These are phyloP conservation scores for Huso huso DNA, from an alignment of 2,797 vertebrate genomes.

Conservation along the genomic window DNA sequence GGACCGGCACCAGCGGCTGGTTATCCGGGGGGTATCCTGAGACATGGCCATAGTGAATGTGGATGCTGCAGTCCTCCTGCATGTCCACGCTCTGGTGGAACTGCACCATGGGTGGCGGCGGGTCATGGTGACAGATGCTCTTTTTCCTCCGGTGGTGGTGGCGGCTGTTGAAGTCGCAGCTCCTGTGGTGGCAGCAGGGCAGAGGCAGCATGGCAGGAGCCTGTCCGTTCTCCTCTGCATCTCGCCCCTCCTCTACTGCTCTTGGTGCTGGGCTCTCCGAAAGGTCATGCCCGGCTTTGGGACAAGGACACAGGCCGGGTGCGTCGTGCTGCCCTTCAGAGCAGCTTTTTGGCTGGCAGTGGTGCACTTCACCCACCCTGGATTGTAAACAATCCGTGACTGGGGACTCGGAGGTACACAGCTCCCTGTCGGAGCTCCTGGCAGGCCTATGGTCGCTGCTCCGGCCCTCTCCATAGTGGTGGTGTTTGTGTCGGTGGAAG, in stretches of 20 bases:
- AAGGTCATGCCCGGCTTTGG: conserved; percentile 42
- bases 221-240: conserved; percentile 24
- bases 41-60: conserved; percentile 57
- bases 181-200: conserved; percentile 55
- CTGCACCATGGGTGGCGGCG: conserved; percentile 37
- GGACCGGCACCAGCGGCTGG: conserved; percentile 66
- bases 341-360: conserved; percentile 35
- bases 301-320: conserved; percentile 51
- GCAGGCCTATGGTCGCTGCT: conserved; percentile 42
- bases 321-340: conserved; percentile 19
- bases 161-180: conserved; percentile 43
- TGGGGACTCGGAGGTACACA: conserved; percentile 28
- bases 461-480: conserved; percentile 71
- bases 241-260: conserved; percentile 44
- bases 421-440: conserved; percentile 59
- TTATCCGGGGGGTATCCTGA: conserved; percentile 55
- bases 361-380: conserved; percentile 44
- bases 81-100: conserved; percentile 65
- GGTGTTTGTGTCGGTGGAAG: conserved; percentile 88
- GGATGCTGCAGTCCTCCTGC: conserved; percentile 58
- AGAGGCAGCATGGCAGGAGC: conserved; percentile 40
- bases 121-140: conserved; percentile 57
- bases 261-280: conserved; percentile 39
- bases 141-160: conserved; percentile 56
- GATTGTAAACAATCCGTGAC: conserved; percentile 18